Evolutionary conservation across 1,140 invertebrate genomes (phyloP).

Genomic region (Drosophila tropicalis): DNA sequence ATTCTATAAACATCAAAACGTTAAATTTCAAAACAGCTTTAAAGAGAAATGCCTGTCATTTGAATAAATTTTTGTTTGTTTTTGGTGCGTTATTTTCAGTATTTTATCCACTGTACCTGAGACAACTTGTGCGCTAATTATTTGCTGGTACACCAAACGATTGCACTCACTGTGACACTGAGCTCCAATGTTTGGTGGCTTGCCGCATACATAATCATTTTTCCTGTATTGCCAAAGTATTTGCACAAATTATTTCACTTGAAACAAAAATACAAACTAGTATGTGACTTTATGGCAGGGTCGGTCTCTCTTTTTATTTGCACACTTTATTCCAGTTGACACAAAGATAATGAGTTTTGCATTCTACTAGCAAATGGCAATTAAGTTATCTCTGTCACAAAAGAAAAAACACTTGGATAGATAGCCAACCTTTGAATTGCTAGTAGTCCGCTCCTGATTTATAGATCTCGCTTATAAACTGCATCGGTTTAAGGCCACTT

Average conservation of each 20-base stretch:
- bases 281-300: neutral
- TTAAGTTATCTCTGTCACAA: neutral
- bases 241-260: constrained; percentile 60
- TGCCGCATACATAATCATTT: constrained; percentile 41
- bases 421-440: no score
- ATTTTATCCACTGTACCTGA: neutral
- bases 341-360: constrained; percentile 1
- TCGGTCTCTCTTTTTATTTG: neutral
- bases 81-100: neutral
- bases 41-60: no score
- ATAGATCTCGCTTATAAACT: constrained; percentile 35
- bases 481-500: constrained; percentile 26
- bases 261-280: constrained; percentile 14
- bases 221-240: constrained; percentile 38
- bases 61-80: no score
- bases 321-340: neutral
- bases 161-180: constrained; percentile 49
- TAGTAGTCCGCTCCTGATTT: no score
- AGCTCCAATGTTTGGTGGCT: neutral
- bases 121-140: constrained; percentile 53
- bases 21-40: no score
- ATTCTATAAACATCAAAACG: no score
- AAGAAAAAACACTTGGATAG: no score
- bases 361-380: neutral
- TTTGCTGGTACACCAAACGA: constrained; percentile 23